These are phyloP conservation scores for Ovis aries DNA, from an alignment of 2,113 vertebrate genomes.

Conservation along the genomic window ARS-UI_Ramb_v3.0 NC_056055.1:160973501-160974000, in stretches of 20 bases:
- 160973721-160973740: background rate
- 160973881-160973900: slow-evolving; percentile 28
- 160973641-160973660: background rate
- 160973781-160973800: background rate
- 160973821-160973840: slow-evolving; percentile 11
- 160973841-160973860: background rate
- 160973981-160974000: background rate
- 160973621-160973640: background rate
- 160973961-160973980: background rate
- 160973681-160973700: background rate
- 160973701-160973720: background rate
- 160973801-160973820: background rate
- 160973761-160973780: background rate
- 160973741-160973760: background rate
- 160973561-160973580: background rate
- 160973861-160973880: background rate
- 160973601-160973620: background rate
- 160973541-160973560: background rate
- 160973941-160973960: slow-evolving; percentile 17
- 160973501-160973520: background rate
- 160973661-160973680: background rate
- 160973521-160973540: background rate
- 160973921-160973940: background rate
- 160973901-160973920: slow-evolving; percentile 12
- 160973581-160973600: background rate